These are phyloP conservation scores for Pachypanchax playfairii DNA, from an alignment of 2,113 vertebrate genomes.

Conservation along the genomic window DNA sequence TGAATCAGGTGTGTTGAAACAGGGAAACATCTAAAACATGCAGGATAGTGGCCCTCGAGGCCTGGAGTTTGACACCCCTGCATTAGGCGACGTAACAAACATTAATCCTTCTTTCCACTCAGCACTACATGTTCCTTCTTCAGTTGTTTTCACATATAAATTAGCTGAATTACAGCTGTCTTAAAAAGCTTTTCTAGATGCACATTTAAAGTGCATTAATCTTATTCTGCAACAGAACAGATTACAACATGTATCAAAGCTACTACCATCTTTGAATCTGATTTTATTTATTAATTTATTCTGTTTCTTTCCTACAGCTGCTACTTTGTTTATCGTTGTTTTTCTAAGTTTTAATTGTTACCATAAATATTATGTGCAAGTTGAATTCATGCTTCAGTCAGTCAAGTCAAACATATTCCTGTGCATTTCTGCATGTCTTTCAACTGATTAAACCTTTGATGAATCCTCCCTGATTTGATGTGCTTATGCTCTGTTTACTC, in stretches of 20 bases:
- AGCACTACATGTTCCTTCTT: conserved; percentile 12
- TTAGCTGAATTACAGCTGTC: conserved; percentile 16
- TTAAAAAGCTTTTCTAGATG: conserved; percentile 5
- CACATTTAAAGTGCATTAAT: conserved; percentile 16
- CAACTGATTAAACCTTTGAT: conserved; percentile 23
- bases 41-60: too few relatives aligned
- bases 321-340: too few relatives aligned
- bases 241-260: not conserved
- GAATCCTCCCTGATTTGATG: conserved; percentile 9
- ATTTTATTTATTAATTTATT: not conserved
- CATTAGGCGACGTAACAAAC: conserved; percentile 35
- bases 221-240: conserved; percentile 1
- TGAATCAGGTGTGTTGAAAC: too few relatives aligned
- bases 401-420: conserved; percentile 15
- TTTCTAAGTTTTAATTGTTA: conserved; percentile 5
- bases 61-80: too few relatives aligned
- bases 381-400: conserved; percentile 5
- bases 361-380: not conserved
- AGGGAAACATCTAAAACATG: too few relatives aligned
- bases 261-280: conserved; percentile 1
- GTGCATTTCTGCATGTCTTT: conserved; percentile 1
- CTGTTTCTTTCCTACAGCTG: not conserved
- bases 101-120: conserved; percentile 25
- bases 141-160: conserved; percentile 14
- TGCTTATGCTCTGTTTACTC: conserved; percentile 18